phyloP scores from a whole-genome alignment of 1,140 invertebrate genomes.

The Propsilocerus akamusi region DNA sequence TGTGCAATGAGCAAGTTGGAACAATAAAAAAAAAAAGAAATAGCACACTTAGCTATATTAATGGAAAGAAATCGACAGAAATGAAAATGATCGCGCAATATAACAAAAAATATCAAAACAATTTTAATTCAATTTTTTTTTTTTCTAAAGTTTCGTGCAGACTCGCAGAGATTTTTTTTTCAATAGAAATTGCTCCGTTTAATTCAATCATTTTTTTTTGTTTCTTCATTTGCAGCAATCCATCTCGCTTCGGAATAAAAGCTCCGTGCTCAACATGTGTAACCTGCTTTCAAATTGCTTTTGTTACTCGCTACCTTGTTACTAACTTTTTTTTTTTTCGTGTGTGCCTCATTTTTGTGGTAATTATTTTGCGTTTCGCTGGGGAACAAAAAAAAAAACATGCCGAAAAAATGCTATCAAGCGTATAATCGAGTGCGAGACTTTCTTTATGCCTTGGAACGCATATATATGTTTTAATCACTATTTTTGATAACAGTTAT shows the following conservation, averaged over 20 bases:
- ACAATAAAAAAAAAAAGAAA: background rate
- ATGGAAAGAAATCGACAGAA: background rate
- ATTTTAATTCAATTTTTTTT: background rate
- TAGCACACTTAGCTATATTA: background rate
- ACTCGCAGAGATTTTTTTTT: background rate
- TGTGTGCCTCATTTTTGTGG: too few species aligned
- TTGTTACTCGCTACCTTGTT: too few species aligned
- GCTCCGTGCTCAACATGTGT: background rate
- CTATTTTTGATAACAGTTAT: too few species aligned
- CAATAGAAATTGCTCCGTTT: conserved; percentile 2
- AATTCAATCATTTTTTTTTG: background rate
- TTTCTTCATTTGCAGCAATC: too few species aligned
- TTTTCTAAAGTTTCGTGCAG: background rate
- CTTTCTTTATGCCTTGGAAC: too few species aligned
- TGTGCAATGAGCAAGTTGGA: too few species aligned
- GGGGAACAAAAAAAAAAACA: too few species aligned
- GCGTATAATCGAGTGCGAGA: too few species aligned
- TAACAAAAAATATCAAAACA: background rate
- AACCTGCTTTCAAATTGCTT: background rate
- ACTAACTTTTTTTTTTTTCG: too few species aligned
- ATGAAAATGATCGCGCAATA: background rate
- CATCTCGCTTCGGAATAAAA: background rate
- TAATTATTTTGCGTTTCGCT: too few species aligned
- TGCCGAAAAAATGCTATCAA: too few species aligned
- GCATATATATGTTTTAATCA: too few species aligned